Base-by-base conservation (phyloP, 2,113 vertebrate species). In the Aegotheles bennettii region DNA sequence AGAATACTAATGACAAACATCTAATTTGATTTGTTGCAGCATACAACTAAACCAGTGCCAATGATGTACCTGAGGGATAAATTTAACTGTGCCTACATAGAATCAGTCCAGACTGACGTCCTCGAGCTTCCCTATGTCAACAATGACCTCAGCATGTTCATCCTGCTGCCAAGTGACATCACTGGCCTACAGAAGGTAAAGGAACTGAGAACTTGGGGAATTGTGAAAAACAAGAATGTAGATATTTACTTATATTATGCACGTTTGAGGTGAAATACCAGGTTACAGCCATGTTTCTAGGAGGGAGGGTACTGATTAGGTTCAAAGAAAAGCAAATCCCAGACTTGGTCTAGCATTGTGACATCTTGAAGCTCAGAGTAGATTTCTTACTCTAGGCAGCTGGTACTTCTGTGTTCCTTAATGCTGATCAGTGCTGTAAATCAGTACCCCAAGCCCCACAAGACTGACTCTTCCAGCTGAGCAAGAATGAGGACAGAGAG, bases 111-210 rank as follows among this genome's bases (percentile, higher is more conserved):
- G 81, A 95, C 97, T 68, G 92, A 98, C 78, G 45, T 99, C 84
- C 97, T 99, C 47, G 99, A 98, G 95, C 86, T 99, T 84, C 98
- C 98, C 5, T 99, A 99, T 1, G 81, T 93, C 68, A 96, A 96
- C 16, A 97, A 98, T 7, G 98, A 98, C 29, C 97, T 99, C 70
- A 99, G 98, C 93, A 99, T 99, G 98, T 94, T 98, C 79, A 98
- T 99, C 87, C 94, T 99, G 79, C 96, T 99, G 13, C 99, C 98
- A 5, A 91, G 33, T 31, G 67, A 96, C 3, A 96, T 97, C 2
- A 93, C 97, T 0, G 97, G 98, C 54, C 96, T 98, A 92, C 87
- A 97, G 95, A 98, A 98, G 98, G 98, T 99, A 98, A 89, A 94
- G 35, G 13, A 35, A 7, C 20, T 4, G 11, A 70, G n/a, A 70